Percentiles rank a stretch among this genome's conserved stretches.
These are phyloP conservation scores for Lathamus discolor DNA, from an alignment of 2,113 vertebrate genomes.

Conservation along the genomic window DNA sequence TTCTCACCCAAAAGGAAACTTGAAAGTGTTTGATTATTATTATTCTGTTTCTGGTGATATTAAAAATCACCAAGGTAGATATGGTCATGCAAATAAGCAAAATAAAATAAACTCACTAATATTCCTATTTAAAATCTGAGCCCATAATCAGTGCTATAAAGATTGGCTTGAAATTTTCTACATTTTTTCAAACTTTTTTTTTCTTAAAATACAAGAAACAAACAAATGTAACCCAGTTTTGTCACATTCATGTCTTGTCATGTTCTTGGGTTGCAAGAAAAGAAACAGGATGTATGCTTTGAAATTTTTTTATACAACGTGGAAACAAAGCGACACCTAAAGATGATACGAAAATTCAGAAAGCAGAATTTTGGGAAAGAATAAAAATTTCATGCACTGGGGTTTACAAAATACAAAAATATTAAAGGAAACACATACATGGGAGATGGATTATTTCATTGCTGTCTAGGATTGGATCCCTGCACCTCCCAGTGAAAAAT, in stretches of 20 bases:
- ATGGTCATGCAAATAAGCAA: not conserved
- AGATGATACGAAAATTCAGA: not conserved
- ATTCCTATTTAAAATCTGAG: not conserved
- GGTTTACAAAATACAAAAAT: not conserved
- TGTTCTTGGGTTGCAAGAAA: not conserved
- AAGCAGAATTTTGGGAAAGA: not conserved
- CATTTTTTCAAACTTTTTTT: not conserved
- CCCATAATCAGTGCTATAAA: not conserved
- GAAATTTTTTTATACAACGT: not conserved
- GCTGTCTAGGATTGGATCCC: not conserved
- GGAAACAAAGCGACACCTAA: not conserved
- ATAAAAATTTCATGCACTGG: not conserved
- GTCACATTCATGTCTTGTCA: not conserved
- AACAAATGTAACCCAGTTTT: not conserved
- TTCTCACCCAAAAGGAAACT: not conserved
- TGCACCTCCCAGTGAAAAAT: not conserved
- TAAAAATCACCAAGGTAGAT: not conserved
- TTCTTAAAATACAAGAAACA: not conserved
- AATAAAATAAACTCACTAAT: not conserved
- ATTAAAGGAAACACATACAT: not conserved
- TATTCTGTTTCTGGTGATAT: not conserved
- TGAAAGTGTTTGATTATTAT: not conserved
- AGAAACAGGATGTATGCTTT: not conserved
- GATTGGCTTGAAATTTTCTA: not conserved
- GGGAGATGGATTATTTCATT: not conserved